Percentiles rank a stretch among this genome's conserved stretches.
Conservation (phyloP, 2,888 invertebrate genomes). For the Lottia gigantea region DNA sequence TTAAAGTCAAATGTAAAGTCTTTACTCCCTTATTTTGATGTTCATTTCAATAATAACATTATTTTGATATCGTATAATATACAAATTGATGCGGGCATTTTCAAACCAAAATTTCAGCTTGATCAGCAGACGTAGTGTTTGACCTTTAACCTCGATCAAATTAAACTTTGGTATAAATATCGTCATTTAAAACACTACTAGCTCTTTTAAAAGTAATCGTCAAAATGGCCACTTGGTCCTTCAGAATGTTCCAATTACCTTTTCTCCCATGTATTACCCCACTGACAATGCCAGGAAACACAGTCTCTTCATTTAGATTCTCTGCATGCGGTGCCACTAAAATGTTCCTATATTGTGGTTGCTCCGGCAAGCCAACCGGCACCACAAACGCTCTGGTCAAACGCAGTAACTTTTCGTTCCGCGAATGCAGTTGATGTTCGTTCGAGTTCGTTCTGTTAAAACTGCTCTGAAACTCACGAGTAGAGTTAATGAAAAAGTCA, state of each 20-base stretch:
- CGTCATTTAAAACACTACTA: neutral
- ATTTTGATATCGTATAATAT: too few relatives aligned
- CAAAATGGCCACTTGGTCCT: conserved; percentile 18
- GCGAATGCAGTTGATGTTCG: conserved; percentile 50
- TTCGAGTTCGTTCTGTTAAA: conserved; percentile 37
- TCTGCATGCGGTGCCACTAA: conserved; percentile 55
- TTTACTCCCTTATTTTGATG: too few relatives aligned
- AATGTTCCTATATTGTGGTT: conserved; percentile 53
- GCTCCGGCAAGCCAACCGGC: conserved; percentile 45
- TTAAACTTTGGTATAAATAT: neutral
- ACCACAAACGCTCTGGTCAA: conserved; percentile 57
- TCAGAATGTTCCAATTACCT: conserved; percentile 32
- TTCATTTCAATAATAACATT: too few relatives aligned
- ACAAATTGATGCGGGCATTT: too few relatives aligned
- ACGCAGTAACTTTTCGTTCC: conserved; percentile 57
- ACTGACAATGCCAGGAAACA: conserved; percentile 52
- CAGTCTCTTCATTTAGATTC: conserved; percentile 47
- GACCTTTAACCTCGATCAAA: neutral
- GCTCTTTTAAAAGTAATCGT: neutral
- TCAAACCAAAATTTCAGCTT: too few relatives aligned
- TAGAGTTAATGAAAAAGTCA: neutral
- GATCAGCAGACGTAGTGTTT: too few relatives aligned
- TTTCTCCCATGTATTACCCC: conserved; percentile 27
- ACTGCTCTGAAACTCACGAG: neutral
- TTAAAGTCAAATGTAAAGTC: too few relatives aligned